Conservation (phyloP, 2,888 invertebrate species). For the Anorthoa munda region DNA sequence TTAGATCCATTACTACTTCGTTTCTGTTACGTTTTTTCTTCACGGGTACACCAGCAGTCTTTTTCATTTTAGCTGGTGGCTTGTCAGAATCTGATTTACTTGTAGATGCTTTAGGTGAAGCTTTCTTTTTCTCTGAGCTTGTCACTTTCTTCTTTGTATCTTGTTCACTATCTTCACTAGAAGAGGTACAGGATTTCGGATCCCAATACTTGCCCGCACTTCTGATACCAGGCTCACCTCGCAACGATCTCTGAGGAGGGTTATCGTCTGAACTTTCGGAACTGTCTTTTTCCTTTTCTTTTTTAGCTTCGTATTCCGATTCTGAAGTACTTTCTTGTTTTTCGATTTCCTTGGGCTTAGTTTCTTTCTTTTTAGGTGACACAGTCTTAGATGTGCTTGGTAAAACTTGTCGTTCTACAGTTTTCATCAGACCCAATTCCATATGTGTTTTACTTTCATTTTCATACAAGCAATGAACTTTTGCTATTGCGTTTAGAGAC, state of each 20-base stretch:
- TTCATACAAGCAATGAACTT: constrained; percentile 97
- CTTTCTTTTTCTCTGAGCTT: constrained; percentile 85
- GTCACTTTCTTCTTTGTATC: constrained; percentile 84
- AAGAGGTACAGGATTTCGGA: constrained; percentile 93
- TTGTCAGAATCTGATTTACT: constrained; percentile 89
- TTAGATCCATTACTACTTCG: constrained; percentile 94
- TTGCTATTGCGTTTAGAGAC: constrained; percentile 96
- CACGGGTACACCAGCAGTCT: constrained; percentile 83
- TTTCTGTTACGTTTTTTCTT: constrained; percentile 91
- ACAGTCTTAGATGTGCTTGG: constrained; percentile 89
- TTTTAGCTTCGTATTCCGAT: constrained; percentile 87
- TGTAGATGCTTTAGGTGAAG: constrained; percentile 75
- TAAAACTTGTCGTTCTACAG: constrained; percentile 84
- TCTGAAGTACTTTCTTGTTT: constrained; percentile 87
- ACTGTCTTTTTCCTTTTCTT: constrained; percentile 84
- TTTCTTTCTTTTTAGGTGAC: constrained; percentile 85
- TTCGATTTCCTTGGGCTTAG: constrained; percentile 84
- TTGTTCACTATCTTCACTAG: constrained; percentile 90
- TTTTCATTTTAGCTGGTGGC: constrained; percentile 86
- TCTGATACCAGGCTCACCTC: constrained; percentile 94
- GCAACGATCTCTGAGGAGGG: constrained; percentile 90
- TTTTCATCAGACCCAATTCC: constrained; percentile 90
- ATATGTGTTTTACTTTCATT: constrained; percentile 95
- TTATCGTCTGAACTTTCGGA: constrained; percentile 91
- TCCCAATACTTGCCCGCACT: constrained; percentile 96